Conservation (phyloP, 2,797 vertebrate genomes). For the Cirrhinus molitorella region DNA sequence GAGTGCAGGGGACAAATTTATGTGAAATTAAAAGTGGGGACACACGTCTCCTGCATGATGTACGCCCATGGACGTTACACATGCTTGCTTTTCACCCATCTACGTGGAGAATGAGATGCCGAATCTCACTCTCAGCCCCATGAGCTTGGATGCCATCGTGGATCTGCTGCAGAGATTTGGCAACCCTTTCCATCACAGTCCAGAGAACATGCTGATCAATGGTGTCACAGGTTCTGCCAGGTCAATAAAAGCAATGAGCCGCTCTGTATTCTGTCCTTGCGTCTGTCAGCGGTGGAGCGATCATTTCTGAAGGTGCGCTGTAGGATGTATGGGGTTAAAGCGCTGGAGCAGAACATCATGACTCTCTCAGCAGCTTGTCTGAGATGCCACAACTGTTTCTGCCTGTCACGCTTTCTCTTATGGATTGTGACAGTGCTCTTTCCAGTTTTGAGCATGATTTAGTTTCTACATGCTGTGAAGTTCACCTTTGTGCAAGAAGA, state of each 20-base stretch:
- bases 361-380: constrained; percentile 1
- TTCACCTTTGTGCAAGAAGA: neutral
- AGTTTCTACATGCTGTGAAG: neutral
- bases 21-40: no score
- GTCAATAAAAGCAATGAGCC: constrained; percentile 1
- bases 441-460: constrained; percentile 15
- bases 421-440: neutral
- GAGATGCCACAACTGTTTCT: neutral
- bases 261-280: neutral
- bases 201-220: neutral
- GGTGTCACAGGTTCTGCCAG: constrained; percentile 8
- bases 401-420: neutral
- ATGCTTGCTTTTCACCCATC: neutral
- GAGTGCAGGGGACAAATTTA: no score
- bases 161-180: neutral
- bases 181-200: neutral
- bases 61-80: no score
- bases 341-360: constrained; percentile 10
- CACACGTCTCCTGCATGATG: no score
- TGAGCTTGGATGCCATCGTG: neutral
- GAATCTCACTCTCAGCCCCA: neutral
- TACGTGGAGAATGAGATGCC: neutral
- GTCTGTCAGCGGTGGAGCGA: neutral
- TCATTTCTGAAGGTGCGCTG: neutral
- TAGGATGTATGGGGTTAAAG: constrained; percentile 6